Evolutionary conservation across 2,797 vertebrate species (phyloP).

Genomic region (Euphonia xanthogaster): DNA sequence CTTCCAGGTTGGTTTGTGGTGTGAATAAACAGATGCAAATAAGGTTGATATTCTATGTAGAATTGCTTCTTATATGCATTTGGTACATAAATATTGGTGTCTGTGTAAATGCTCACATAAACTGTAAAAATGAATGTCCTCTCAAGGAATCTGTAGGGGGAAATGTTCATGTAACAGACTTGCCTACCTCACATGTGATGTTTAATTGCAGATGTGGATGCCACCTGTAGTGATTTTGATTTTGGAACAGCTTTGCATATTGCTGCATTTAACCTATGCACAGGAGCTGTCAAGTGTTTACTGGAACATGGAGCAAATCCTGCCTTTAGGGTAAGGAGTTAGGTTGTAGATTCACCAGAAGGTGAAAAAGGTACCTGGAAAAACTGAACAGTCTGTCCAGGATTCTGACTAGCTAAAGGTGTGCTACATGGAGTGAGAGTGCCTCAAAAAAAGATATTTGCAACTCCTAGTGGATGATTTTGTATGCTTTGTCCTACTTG

Average conservation of each 20-base stretch:
- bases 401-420: not conserved
- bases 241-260: constrained; percentile 98
- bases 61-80: not conserved
- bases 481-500: not conserved
- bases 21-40: not conserved
- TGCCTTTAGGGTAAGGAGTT: constrained; percentile 88
- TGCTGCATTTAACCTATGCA: constrained; percentile 92
- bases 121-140: not conserved
- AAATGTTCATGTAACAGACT: not conserved
- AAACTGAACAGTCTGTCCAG: not conserved
- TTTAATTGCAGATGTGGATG: constrained; percentile 89
- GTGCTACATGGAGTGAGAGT: not conserved
- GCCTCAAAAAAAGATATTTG: not conserved
- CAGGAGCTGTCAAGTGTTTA: constrained; percentile 88
- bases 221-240: constrained; percentile 97
- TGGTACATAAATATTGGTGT: not conserved
- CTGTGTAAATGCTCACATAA: not conserved
- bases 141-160: not conserved
- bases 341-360: not conserved
- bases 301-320: constrained; percentile 94
- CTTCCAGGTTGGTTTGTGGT: not conserved
- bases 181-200: not conserved
- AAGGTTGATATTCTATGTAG: not conserved
- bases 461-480: not conserved
- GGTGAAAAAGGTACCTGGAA: not conserved